A percentile compares a stretch with the other conserved stretches of the same genome.
phyloP scores from a whole-genome alignment of 1,140 invertebrate species.

The Leptinotarsa texana region DNA sequence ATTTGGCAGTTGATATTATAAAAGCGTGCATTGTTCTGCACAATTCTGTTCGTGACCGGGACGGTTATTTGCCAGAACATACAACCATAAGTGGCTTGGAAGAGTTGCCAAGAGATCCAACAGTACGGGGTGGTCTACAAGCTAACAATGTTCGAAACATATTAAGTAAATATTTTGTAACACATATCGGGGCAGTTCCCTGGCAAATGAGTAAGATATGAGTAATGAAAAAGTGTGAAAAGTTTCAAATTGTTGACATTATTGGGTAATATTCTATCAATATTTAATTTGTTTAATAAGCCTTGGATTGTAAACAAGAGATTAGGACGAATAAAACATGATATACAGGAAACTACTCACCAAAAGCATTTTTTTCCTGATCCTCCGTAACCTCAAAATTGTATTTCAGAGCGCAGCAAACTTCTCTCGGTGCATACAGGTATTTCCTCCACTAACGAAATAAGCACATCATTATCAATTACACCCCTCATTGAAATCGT shows the following conservation, averaged over 20 bases:
- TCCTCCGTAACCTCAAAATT: constrained; percentile 28
- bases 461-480: too few relatives aligned
- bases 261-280: neutral
- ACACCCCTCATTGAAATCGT: too few relatives aligned
- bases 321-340: constrained; percentile 8
- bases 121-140: constrained; percentile 6
- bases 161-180: too few relatives aligned
- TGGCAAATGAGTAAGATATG: too few relatives aligned
- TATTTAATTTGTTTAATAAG: neutral
- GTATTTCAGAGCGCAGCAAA: constrained; percentile 20
- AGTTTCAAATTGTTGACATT: constrained; percentile 2
- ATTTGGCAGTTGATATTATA: constrained; percentile 21
- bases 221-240: too few relatives aligned
- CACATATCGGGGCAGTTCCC: too few relatives aligned
- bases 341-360: constrained; percentile 20
- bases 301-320: neutral
- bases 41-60: constrained; percentile 16
- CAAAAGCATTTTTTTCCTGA: constrained; percentile 32
- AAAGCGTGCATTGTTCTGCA: constrained; percentile 14
- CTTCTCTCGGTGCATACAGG: neutral
- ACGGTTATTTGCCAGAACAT: constrained; percentile 16
- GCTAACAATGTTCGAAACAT: neutral
- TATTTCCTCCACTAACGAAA: too few relatives aligned
- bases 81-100: constrained; percentile 14
- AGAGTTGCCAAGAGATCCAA: constrained; percentile 10